These are phyloP conservation scores for Pentalonia nigronervosa DNA, from an alignment of 1,140 invertebrate species.

Conservation along the genomic window DNA sequence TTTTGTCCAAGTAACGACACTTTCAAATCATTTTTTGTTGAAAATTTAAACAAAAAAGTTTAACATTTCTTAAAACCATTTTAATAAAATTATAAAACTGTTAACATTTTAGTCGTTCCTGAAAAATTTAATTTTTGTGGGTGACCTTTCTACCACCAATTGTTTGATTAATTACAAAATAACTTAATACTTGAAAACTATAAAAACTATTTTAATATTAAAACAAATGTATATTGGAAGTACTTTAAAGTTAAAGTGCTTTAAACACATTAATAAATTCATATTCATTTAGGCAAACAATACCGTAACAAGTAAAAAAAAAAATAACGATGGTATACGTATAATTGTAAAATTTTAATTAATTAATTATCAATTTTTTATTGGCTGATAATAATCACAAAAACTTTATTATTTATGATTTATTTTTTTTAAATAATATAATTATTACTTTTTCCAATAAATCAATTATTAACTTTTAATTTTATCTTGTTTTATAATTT, in stretches of 20 bases:
- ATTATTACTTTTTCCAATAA: not conserved
- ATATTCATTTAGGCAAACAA: not conserved
- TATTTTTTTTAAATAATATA: not conserved
- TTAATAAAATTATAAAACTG: not conserved
- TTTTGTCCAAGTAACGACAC: no score
- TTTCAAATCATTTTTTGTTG: no score
- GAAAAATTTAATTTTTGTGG: not conserved
- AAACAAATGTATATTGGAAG: not conserved
- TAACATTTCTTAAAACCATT: not conserved
- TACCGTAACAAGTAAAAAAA: not conserved
- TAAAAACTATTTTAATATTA: not conserved
- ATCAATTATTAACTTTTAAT: not conserved
- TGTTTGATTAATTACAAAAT: not conserved
- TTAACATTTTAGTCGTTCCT: not conserved
- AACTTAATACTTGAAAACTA: not conserved
- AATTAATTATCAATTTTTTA: not conserved
- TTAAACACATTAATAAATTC: not conserved
- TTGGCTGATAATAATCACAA: not conserved
- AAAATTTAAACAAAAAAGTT: not conserved
- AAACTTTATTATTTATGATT: slow-evolving; percentile 10
- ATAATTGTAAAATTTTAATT: not conserved
- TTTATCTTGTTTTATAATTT: not conserved
- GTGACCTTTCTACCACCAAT: not conserved
- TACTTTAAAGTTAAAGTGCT: not conserved
- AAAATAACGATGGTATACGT: not conserved